Percentiles rank a stretch among this genome's conserved stretches.
phyloP scores from a whole-genome alignment of 2,113 vertebrate species.

The Gobiocypris rarus region DNA sequence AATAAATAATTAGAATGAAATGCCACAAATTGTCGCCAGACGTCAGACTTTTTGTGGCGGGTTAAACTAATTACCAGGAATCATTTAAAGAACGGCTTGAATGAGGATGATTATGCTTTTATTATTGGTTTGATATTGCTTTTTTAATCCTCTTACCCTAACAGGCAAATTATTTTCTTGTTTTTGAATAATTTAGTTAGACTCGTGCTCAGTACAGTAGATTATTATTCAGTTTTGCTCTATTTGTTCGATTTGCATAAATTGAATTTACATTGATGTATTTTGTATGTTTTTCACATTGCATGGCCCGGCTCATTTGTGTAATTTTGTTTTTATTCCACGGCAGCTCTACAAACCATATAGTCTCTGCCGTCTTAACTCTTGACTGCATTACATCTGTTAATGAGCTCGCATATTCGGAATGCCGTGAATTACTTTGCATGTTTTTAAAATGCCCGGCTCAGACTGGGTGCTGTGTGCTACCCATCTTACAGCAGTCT shows the following conservation, averaged over 20 bases:
- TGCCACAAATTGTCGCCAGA: not conserved
- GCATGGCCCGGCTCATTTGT: conserved; percentile 39
- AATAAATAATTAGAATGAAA: conserved; percentile 22
- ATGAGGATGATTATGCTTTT: conserved; percentile 13
- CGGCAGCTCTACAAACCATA: conserved; percentile 31
- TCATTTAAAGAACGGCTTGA: not conserved
- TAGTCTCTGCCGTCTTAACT: conserved; percentile 42
- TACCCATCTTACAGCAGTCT: conserved; percentile 38
- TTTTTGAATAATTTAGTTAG: conserved; percentile 42
- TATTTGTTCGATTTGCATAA: conserved; percentile 47
- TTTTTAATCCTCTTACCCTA: conserved; percentile 4
- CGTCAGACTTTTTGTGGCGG: not conserved
- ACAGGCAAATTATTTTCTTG: conserved; percentile 32
- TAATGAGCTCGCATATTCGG: conserved; percentile 46
- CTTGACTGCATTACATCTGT: conserved; percentile 48
- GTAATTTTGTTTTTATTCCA: conserved; percentile 38
- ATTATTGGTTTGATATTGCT: conserved; percentile 31
- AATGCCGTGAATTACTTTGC: conserved; percentile 43
- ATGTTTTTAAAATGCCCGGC: conserved; percentile 36
- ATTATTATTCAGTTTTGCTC: conserved; percentile 49
- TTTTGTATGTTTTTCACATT: conserved; percentile 48
- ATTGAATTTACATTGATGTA: conserved; percentile 49
- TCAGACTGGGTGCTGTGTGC: conserved; percentile 37
- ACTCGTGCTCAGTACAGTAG: conserved; percentile 15
- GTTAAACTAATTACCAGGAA: conserved; percentile 20